These are phyloP conservation scores for Asarcornis scutulata DNA, from an alignment of 2,113 vertebrate species.

Conservation along the genomic window DNA sequence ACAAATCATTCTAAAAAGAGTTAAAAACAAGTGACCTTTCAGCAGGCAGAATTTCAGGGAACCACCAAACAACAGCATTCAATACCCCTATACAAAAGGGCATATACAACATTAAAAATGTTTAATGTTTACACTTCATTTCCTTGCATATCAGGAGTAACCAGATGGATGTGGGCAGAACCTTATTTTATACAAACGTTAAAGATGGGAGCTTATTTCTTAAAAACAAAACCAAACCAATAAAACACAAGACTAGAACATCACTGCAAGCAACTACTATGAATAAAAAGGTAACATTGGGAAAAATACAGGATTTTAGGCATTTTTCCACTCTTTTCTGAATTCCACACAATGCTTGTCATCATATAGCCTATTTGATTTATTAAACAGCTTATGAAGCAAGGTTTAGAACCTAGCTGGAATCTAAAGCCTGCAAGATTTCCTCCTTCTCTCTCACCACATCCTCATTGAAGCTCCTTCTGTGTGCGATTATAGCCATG, in stretches of 20 bases:
- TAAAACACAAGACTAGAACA: not conserved
- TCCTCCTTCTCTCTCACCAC: slow-evolving; percentile 40
- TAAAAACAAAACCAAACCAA: not conserved
- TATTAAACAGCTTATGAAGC: slow-evolving; percentile 29
- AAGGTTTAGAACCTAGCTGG: slow-evolving; percentile 3
- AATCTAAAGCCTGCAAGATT: slow-evolving; percentile 22
- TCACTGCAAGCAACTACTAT: not conserved
- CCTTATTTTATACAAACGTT: not conserved
- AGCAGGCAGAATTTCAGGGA: not conserved
- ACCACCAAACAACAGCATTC: not conserved
- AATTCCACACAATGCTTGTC: not conserved
- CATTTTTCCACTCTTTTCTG: not conserved
- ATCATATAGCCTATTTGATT: slow-evolving; percentile 14
- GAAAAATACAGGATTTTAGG: not conserved
- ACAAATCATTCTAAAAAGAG: not conserved
- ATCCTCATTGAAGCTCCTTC: slow-evolving; percentile 49
- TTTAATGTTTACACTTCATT: not conserved
- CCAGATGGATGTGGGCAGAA: not conserved
- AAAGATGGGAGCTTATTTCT: not conserved
- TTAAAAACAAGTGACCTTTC: not conserved
- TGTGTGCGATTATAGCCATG: not conserved
- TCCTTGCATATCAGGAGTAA: not conserved
- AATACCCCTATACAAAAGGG: not conserved
- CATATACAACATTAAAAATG: not conserved
- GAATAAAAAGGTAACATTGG: not conserved